Base-by-base conservation (phyloP, 1,140 invertebrate genomes). In the Hyles vespertilio region DNA sequence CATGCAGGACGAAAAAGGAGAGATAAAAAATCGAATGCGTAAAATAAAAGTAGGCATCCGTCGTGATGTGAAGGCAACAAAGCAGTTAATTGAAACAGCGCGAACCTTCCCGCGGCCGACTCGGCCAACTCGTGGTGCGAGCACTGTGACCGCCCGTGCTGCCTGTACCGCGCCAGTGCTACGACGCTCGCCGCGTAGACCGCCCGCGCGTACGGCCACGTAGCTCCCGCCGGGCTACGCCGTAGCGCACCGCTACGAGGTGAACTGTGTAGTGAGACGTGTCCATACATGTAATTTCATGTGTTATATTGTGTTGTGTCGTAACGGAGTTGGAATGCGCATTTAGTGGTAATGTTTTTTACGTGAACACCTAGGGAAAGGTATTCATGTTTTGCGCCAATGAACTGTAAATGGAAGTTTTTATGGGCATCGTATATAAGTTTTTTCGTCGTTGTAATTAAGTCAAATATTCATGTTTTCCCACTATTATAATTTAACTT, bases 71-170 rank as follows among this genome's bases (percentile, higher is more conserved):
- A 69, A 76, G 63, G 77, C 79, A 82, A 81, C 81, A 86, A 83
- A 80, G 74, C 77, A 81, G 77, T 83, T 87, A 83, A 84, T 83
- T 84, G 79, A 81, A 81, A 81, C 68, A 77, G 72, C 69, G 77
- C 63, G 61, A 60, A 58, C 58, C 61, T 67, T 63, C 55, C 59
- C 66, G 70, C 63, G 73, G 58, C 67, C 65, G 70, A 71, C 65
- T 72, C 54, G 68, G 58, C 46, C 40, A 58, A 40, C 4, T 40
- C 36, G 36, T 40, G 36, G 36, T 40, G 36, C 36, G 36, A 5
- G 44, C 48, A 36, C 10, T 47, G 49, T 59, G 58, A 48, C 58
- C 57, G 57, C 54, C 50, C 60, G 56, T 63, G 58, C 61, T 58
- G 58, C 58, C 64, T 68, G 77, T 58, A 51, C 58, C 64, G 70